These are phyloP conservation scores for Falco concolor DNA, from an alignment of 2,797 vertebrate species.

Conservation along the genomic window DNA sequence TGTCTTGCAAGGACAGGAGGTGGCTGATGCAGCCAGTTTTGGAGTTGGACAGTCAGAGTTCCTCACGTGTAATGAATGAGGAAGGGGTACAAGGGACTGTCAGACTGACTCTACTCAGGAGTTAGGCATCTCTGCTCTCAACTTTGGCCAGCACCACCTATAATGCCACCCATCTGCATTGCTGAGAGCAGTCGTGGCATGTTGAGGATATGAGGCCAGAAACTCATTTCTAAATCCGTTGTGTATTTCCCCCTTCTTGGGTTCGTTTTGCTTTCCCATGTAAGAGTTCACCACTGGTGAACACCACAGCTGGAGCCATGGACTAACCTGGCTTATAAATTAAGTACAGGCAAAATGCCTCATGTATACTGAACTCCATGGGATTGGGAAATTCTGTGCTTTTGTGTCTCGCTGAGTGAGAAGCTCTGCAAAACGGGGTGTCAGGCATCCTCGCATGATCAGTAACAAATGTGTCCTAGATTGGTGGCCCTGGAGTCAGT, in stretches of 20 bases:
- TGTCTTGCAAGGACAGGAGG: neutral
- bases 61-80: fast-evolving
- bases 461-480: too few species aligned
- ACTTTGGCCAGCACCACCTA: neutral
- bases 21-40: neutral
- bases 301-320: neutral
- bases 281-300: neutral
- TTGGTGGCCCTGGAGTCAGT: fast-evolving
- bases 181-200: fast-evolving
- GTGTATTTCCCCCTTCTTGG: neutral
- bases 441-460: too few species aligned
- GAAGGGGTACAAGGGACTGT: neutral
- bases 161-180: neutral
- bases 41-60: neutral
- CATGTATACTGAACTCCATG: neutral
- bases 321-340: neutral
- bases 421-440: neutral
- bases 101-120: neutral
- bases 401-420: neutral
- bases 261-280: neutral
- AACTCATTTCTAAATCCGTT: neutral
- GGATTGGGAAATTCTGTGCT: fast-evolving
- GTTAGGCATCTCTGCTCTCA: neutral
- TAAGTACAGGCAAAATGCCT: neutral
- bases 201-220: neutral